phyloP scores from a whole-genome alignment of 2,113 vertebrate genomes.

The Diadophis punctatus region DNA sequence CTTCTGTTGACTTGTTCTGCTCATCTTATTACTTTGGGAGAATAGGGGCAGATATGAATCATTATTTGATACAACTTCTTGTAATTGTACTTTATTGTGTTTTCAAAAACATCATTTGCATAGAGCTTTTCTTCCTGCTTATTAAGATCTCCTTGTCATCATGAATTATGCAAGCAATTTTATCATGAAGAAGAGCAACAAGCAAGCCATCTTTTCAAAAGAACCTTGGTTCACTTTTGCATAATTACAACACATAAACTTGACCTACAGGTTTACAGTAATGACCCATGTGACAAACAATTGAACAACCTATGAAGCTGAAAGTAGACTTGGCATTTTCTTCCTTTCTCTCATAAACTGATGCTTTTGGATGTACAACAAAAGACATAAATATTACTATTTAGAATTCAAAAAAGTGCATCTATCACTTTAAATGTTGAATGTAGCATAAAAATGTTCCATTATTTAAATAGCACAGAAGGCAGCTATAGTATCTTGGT shows the following conservation, averaged over 20 bases:
- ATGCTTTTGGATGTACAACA: constrained; percentile 9
- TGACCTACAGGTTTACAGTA: constrained; percentile 28
- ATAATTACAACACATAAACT: background rate
- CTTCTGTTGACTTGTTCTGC: constrained; percentile 47
- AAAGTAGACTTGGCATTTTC: constrained; percentile 4
- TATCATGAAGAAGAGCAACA: constrained; percentile 15
- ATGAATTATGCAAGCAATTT: constrained; percentile 17
- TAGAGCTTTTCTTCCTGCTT: background rate
- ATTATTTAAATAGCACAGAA: background rate
- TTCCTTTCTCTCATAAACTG: background rate
- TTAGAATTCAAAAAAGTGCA: constrained; percentile 8
- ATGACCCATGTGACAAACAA: constrained; percentile 2
- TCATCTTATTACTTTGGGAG: constrained; percentile 28
- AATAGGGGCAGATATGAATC: background rate
- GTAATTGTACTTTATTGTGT: background rate
- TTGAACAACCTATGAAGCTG: constrained; percentile 6
- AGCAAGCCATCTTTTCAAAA: constrained; percentile 25
- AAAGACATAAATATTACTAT: background rate
- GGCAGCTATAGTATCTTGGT: background rate
- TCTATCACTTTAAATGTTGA: constrained; percentile 30
- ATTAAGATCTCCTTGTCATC: constrained; percentile 22
- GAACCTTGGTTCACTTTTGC: background rate
- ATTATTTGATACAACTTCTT: constrained; percentile 24
- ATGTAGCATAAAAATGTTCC: constrained; percentile 10
- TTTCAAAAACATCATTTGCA: background rate